These are phyloP conservation scores for Percopsis transmontana DNA, from an alignment of 2,113 vertebrate genomes.

Conservation along the genomic window DNA sequence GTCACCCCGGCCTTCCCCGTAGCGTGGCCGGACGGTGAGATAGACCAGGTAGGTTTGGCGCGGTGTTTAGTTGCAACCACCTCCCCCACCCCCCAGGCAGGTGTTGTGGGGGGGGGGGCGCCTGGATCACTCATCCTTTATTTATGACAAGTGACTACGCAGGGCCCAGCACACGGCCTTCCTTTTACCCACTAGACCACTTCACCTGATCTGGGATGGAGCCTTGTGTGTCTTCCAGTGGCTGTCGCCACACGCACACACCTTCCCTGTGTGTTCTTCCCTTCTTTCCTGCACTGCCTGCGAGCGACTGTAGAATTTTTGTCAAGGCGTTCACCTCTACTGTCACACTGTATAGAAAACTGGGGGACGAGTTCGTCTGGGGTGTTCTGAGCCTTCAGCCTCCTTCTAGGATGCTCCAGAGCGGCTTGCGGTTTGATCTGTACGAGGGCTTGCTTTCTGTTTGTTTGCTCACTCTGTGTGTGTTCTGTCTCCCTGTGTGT, in stretches of 20 bases:
- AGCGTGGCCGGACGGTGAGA: slow-evolving; percentile 6
- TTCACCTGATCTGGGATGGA: slow-evolving; percentile 52
- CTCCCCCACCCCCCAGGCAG: too few relatives aligned
- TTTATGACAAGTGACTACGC: slow-evolving; percentile 41
- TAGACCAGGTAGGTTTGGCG: slow-evolving; percentile 16
- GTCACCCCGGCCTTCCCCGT: too few relatives aligned
- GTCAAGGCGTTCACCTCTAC: neutral
- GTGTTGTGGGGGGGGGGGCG: slow-evolving; percentile 39
- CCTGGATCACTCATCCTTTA: slow-evolving; percentile 51
- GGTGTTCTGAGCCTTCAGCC: neutral
- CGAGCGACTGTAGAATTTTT: slow-evolving; percentile 1
- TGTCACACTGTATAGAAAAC: neutral
- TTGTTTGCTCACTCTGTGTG: slow-evolving; percentile 50
- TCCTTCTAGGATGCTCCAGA: neutral
- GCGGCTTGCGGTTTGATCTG: slow-evolving; percentile 7
- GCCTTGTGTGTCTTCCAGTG: slow-evolving; percentile 22
- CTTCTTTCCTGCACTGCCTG: neutral
- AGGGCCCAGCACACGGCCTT: neutral
- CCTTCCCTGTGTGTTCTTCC: neutral
- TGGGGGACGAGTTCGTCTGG: neutral
- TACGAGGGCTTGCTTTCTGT: slow-evolving; percentile 42
- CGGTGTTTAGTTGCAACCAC: slow-evolving; percentile 49
- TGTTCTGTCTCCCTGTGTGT: slow-evolving; percentile 32
- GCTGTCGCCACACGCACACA: slow-evolving; percentile 23
- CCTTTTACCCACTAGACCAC: slow-evolving; percentile 41